Percentiles rank a stretch among this genome's conserved stretches.
Conservation (phyloP, 2,888 invertebrate genomes). For the Leptinotarsa haldemani region DNA sequence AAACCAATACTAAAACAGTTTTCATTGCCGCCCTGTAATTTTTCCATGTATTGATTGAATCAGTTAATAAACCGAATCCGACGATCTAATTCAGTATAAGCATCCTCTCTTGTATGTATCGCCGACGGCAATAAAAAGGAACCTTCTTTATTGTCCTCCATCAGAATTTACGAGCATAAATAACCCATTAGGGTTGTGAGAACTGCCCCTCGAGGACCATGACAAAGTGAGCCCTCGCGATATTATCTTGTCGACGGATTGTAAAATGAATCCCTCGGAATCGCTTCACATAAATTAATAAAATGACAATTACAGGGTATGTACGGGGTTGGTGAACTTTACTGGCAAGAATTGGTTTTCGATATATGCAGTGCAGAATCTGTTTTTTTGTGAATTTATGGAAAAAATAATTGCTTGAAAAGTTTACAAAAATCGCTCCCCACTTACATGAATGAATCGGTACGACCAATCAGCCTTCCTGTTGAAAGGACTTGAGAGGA, state of each 20-base stretch:
- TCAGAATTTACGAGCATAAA: slow-evolving; percentile 60
- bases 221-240: slow-evolving; percentile 57
- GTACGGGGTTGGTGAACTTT: slow-evolving; percentile 9
- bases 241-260: slow-evolving; percentile 44
- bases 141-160: slow-evolving; percentile 39
- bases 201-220: slow-evolving; percentile 50
- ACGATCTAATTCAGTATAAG: slow-evolving; percentile 14
- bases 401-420: too few relatives aligned
- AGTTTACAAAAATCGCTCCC: too few relatives aligned
- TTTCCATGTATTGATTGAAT: slow-evolving; percentile 14
- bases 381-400: too few relatives aligned
- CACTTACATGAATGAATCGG: too few relatives aligned
- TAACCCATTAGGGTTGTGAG: slow-evolving; percentile 61
- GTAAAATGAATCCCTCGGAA: slow-evolving; percentile 40
- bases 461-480: too few relatives aligned
- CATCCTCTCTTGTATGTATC: slow-evolving; percentile 26
- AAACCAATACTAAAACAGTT: background rate
- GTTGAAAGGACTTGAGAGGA: too few relatives aligned
- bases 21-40: background rate
- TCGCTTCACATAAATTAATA: slow-evolving; percentile 38
- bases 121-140: slow-evolving; percentile 36
- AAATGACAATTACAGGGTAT: slow-evolving; percentile 26
- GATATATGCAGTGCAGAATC: background rate
- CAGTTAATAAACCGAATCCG: slow-evolving; percentile 12
- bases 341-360: background rate